Percentiles rank a stretch among this genome's conserved stretches.
Evolutionary conservation across 2,888 invertebrate genomes (phyloP).

Genomic region (Morpho helenor): DNA sequence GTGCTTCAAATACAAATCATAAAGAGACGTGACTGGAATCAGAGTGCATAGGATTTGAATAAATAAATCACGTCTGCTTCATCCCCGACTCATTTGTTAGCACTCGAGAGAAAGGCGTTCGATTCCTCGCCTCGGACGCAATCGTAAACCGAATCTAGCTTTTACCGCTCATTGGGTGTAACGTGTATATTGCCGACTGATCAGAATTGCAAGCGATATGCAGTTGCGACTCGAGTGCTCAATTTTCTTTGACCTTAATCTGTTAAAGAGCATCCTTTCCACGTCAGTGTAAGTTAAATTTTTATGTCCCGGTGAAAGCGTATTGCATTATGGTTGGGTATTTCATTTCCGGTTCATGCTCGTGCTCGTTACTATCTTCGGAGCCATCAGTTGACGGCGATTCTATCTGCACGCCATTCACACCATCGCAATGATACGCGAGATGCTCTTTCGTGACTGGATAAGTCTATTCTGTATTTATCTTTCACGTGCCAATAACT

Average conservation of each 20-base stretch:
- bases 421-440: constrained; percentile 34
- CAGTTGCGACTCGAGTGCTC: constrained; percentile 20
- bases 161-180: constrained; percentile 47
- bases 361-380: constrained; percentile 31
- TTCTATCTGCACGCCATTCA: constrained; percentile 41
- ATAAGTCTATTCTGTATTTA: constrained; percentile 27
- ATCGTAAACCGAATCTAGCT: constrained; percentile 57
- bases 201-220: constrained; percentile 10
- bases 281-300: constrained; percentile 41
- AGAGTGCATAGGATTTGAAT: constrained; percentile 62
- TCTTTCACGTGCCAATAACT: constrained; percentile 20
- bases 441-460: constrained; percentile 28
- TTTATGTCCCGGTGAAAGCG: constrained; percentile 58
- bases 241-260: constrained; percentile 44
- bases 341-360: constrained; percentile 35
- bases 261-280: constrained; percentile 45
- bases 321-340: constrained; percentile 27
- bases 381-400: constrained; percentile 37
- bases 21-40: constrained; percentile 59
- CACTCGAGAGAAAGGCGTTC: constrained; percentile 65
- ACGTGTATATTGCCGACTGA: constrained; percentile 34
- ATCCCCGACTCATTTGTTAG: constrained; percentile 65
- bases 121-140: constrained; percentile 55
- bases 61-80: constrained; percentile 57
- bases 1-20: constrained; percentile 49